Evolutionary conservation across 2,888 invertebrate species (phyloP).

Genomic region (Tipula vernalis): DNA sequence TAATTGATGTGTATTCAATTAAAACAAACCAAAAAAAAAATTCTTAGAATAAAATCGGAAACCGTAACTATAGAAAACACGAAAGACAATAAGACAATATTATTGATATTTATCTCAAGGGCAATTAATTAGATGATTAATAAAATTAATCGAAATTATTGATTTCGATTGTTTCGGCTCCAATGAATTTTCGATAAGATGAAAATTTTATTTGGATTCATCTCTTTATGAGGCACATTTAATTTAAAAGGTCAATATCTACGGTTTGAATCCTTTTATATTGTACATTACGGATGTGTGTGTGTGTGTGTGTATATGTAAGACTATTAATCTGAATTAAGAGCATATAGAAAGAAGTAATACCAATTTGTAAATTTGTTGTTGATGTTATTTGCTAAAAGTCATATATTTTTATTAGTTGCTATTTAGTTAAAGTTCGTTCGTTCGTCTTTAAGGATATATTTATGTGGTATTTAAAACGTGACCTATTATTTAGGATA

Average conservation of each 20-base stretch:
- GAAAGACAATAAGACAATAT: neutral
- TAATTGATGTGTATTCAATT: neutral
- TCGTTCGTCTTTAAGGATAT: neutral
- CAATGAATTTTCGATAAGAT: neutral
- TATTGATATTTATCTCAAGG: neutral
- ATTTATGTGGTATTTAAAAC: neutral
- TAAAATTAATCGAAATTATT: neutral
- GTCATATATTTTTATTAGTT: neutral
- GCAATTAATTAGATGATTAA: neutral
- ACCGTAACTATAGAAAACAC: neutral
- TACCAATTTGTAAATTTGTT: neutral
- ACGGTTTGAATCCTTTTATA: neutral
- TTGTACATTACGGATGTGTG: neutral
- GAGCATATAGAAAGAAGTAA: neutral
- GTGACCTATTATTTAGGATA: neutral
- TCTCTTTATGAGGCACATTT: neutral
- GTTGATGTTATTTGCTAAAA: neutral
- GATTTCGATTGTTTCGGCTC: neutral
- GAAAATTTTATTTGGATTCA: neutral
- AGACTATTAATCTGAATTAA: neutral
- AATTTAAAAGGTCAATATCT: neutral
- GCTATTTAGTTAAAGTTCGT: neutral
- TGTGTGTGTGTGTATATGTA: neutral
- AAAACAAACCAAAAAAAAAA: no score
- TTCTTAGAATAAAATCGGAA: neutral